Base-by-base conservation (phyloP, 1,140 invertebrate species). In the Homalodisca vitripennis region DNA sequence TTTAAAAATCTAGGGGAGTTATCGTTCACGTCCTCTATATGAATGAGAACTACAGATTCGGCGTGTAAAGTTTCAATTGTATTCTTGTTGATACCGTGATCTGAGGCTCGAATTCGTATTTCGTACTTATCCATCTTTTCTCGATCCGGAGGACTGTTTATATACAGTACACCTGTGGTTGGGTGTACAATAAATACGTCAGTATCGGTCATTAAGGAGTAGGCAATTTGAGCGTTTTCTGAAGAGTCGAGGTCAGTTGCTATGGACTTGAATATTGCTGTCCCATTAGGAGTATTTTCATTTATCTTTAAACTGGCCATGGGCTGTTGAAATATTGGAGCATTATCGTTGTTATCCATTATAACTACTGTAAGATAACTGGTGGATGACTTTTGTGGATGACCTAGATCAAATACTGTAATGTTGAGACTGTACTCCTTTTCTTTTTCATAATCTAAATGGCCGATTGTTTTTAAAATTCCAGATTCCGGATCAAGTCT, bases 21-120 rank as follows among this genome's bases (percentile, higher is more conserved):
- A 79, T 98, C 95, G 77, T 98, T 98, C 29, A 94, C 88, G 77
- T 98, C 95, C 72, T 92, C 88, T 0, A 97, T 87, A 0, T 85
- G 83, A 26, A 97, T 85, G 20, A 91, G 81, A 32, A 96, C 87
- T 1, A 90, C 71, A 1, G 93, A 92, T 67, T 93, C 91, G 0
- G 90, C 87, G 70, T 87, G 86, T 10, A 94, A 80, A 1, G 74
- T 77, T 30, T 73, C 73, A 12, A 77, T 79, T 0, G 79, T 79
- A 13, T 83, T 78, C 57, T 84, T 82, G 27, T 77, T 76, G 0
- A 86, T 88, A 32, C 85, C 86, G 60, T 85, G 83, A 78, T 97
- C 95, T 17, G 87, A 88, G 0, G 94, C 95, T 29, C 89, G 82
- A 22, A 98, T 87, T 47, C 86, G 84, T 6, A 98, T 78, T 73